A percentile compares a stretch with the other conserved stretches of the same genome.
phyloP scores from a whole-genome alignment of 2,113 vertebrate genomes.

The Gadus chalcogrammus region DNA sequence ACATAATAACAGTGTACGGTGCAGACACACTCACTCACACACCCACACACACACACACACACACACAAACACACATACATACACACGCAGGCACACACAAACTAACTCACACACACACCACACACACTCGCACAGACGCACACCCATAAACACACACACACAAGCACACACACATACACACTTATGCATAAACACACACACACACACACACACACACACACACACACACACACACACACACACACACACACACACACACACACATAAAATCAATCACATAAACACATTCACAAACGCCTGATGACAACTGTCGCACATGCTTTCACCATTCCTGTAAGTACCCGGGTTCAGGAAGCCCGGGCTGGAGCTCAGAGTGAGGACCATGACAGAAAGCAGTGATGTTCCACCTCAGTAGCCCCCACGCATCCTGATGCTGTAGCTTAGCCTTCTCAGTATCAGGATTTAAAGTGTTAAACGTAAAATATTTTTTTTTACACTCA shows the following conservation, averaged over 20 bases:
- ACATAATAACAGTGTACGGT: conserved; percentile 71
- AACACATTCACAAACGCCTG: neutral
- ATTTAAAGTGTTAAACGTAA: too few species aligned
- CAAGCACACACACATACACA: too few species aligned
- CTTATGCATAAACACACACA: neutral
- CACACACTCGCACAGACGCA: too few species aligned
- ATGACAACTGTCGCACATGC: conserved; percentile 13
- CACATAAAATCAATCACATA: conserved; percentile 1
- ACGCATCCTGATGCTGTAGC: conserved; percentile 13
- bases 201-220: conserved; percentile 27
- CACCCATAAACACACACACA: too few species aligned
- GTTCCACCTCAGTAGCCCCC: neutral
- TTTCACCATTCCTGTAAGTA: conserved; percentile 73
- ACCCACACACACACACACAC: conserved; percentile 16
- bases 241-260: conserved; percentile 20
- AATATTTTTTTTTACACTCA: too few species aligned
- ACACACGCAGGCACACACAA: neutral
- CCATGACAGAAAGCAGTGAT: conserved; percentile 54
- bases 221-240: conserved; percentile 29
- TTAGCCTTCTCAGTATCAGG: conserved; percentile 38
- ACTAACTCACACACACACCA: too few species aligned
- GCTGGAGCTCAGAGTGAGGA: conserved; percentile 50
- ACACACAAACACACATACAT: neutral
- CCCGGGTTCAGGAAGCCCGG: conserved; percentile 56
- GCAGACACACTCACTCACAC: conserved; percentile 30